phyloP scores from a whole-genome alignment of 2,888 invertebrate species.

The Heliconius hortense region DNA sequence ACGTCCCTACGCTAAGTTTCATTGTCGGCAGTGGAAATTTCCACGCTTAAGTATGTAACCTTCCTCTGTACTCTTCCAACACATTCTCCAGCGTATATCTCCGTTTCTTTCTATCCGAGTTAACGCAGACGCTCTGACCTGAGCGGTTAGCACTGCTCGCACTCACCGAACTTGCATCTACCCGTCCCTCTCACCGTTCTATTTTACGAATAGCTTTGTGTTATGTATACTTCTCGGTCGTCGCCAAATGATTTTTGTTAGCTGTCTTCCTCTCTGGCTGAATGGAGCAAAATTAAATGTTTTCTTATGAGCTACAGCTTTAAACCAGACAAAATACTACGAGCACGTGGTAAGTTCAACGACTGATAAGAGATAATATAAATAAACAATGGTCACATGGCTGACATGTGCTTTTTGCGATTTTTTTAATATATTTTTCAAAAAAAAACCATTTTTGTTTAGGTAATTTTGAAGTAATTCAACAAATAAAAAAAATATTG shows the following conservation, averaged over 20 bases:
- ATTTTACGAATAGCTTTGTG: conserved; percentile 81
- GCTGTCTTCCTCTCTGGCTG: conserved; percentile 81
- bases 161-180: conserved; percentile 53
- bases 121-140: conserved; percentile 78
- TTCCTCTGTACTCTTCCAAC: conserved; percentile 64
- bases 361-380: conserved; percentile 77
- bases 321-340: conserved; percentile 78
- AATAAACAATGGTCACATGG: conserved; percentile 64
- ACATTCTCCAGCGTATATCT: conserved; percentile 50
- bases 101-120: conserved; percentile 64
- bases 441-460: not conserved
- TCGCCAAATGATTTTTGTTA: conserved; percentile 78
- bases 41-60: conserved; percentile 79
- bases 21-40: conserved; percentile 82
- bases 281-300: conserved; percentile 75
- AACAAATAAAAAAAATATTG: not conserved
- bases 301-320: conserved; percentile 80
- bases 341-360: conserved; percentile 78
- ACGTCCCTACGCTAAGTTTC: conserved; percentile 72
- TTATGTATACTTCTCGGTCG: conserved; percentile 82
- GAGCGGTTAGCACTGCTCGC: conserved; percentile 64
- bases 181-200: conserved; percentile 73
- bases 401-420: conserved; percentile 31
- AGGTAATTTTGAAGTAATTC: not conserved
- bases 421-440: not conserved